Evolutionary conservation across 2,113 vertebrate genomes (phyloP).

Genomic region (Hypomesus transpacificus): DNA sequence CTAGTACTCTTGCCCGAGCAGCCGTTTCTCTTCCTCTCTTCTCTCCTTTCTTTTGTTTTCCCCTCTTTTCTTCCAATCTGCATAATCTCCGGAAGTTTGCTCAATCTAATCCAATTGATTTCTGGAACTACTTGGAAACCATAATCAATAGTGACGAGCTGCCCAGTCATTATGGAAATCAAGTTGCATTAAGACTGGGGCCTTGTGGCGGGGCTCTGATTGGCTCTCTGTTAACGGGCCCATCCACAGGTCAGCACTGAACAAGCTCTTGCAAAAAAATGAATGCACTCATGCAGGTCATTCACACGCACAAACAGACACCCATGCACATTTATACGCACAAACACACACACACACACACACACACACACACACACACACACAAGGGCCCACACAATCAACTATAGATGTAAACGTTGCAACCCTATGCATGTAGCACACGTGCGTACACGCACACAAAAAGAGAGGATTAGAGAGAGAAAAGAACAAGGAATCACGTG

Average conservation of each 20-base stretch:
- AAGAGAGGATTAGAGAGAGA: no score
- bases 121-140: conserved; percentile 54
- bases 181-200: conserved; percentile 42
- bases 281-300: not conserved
- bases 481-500: no score
- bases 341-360: not conserved
- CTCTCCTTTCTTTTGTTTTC: conserved; percentile 3
- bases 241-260: not conserved
- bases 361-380: not conserved
- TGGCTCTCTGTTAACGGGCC: conserved; percentile 14
- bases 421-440: no score
- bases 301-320: no score
- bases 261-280: not conserved
- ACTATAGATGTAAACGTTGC: not conserved
- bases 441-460: no score
- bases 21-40: conserved; percentile 49
- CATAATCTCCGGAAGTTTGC: conserved; percentile 58
- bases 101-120: conserved; percentile 63
- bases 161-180: conserved; percentile 61
- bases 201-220: conserved; percentile 25
- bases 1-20: conserved; percentile 55
- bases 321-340: no score
- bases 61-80: conserved; percentile 41
- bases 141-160: conserved; percentile 58
- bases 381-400: not conserved